A percentile compares a stretch with the other conserved stretches of the same genome.
Evolutionary conservation across 2,888 invertebrate genomes (phyloP).

Genomic region (Caenorhabditis sulstoni): DNA sequence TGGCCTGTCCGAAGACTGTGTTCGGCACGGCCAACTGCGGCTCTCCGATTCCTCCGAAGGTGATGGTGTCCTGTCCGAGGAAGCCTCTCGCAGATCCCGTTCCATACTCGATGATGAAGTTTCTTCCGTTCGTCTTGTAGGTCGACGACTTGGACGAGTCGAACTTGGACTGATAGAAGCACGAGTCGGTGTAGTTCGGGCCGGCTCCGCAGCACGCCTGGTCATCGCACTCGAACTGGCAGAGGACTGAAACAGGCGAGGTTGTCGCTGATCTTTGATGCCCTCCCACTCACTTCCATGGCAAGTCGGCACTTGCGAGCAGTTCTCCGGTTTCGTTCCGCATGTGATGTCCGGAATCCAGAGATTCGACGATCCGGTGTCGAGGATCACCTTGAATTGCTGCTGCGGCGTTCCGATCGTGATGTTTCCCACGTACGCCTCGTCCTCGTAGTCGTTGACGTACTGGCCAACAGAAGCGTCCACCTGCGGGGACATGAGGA

Average conservation of each 20-base stretch:
- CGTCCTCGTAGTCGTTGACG: conserved; percentile 68
- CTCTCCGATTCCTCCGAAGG: conserved; percentile 64
- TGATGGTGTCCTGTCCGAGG: conserved; percentile 68
- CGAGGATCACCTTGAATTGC: conserved; percentile 67
- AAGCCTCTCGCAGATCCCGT: conserved; percentile 67
- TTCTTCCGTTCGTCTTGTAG: conserved; percentile 65
- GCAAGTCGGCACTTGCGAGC: conserved; percentile 48
- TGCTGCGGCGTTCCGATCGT: conserved; percentile 83
- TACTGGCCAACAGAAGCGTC: conserved; percentile 40
- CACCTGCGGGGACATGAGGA: conserved; percentile 25
- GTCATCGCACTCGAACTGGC: conserved; percentile 64
- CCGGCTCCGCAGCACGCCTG: conserved; percentile 69
- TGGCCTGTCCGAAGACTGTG: conserved; percentile 83
- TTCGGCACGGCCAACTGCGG: conserved; percentile 80
- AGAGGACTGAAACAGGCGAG: conserved; percentile 35
- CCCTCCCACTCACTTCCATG: conserved; percentile 44
- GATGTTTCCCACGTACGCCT: conserved; percentile 82
- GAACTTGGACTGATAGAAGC: conserved; percentile 68
- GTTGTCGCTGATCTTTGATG: not conserved
- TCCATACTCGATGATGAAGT: conserved; percentile 70
- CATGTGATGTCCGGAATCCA: conserved; percentile 73
- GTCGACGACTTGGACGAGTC: conserved; percentile 65
- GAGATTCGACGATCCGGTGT: conserved; percentile 70
- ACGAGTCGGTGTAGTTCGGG: conserved; percentile 65
- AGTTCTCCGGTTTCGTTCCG: conserved; percentile 56